phyloP scores from a whole-genome alignment of 37 sponge, comb jelly and placozoan species.

The Agelas oroides region DNA sequence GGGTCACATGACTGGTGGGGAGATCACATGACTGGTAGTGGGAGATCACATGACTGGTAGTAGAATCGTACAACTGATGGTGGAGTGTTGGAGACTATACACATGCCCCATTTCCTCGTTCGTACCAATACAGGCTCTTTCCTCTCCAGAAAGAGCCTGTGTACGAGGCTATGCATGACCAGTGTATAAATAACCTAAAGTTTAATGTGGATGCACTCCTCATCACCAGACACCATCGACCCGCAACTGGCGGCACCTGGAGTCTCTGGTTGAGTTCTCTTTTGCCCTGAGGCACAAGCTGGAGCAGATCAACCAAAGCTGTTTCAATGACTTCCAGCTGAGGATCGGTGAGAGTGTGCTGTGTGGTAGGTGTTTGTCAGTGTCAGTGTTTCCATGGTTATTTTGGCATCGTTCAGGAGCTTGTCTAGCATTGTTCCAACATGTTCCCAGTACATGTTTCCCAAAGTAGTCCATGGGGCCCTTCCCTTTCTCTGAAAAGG shows the following conservation, averaged over 20 bases:
- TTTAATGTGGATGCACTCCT: background rate
- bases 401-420: too few species aligned
- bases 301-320: slow-evolving; percentile 70
- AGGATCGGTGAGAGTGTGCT: slow-evolving; percentile 70
- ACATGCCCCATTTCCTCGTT: too few species aligned
- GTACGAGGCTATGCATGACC: background rate
- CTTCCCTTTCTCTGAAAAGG: too few species aligned
- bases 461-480: too few species aligned
- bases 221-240: background rate
- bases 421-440: too few species aligned
- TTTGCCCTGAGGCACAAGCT: slow-evolving; percentile 73
- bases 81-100: too few species aligned
- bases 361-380: too few species aligned
- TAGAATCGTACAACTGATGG: too few species aligned
- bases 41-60: background rate
- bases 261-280: slow-evolving; percentile 72
- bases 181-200: background rate
- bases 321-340: slow-evolving; percentile 79
- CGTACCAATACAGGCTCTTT: background rate
- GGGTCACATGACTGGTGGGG: too few species aligned
- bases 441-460: too few species aligned
- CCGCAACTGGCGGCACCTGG: slow-evolving; percentile 54
- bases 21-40: too few species aligned
- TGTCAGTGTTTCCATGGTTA: too few species aligned
- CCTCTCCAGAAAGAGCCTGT: background rate